Evolutionary conservation across 2,113 vertebrate species (phyloP).

Genomic region (Edolisoma coerulescens): DNA sequence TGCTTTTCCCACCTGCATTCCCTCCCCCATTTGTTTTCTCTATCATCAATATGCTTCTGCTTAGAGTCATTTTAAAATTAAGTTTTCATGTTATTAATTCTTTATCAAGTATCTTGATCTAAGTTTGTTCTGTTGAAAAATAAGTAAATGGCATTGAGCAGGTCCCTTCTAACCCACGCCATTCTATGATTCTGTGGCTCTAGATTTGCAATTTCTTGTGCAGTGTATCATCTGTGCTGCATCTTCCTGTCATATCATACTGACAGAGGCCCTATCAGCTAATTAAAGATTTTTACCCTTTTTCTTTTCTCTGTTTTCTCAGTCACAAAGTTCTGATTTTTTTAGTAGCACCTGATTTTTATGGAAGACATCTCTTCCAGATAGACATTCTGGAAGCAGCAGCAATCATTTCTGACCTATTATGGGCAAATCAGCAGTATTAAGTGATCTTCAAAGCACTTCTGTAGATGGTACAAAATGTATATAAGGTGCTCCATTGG

Average conservation of each 20-base stretch:
- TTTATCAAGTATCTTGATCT: background rate
- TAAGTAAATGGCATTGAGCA: background rate
- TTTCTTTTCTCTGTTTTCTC: background rate
- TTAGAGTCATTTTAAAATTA: background rate
- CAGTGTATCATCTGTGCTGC: background rate
- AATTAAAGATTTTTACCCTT: background rate
- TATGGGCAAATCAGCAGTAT: slow-evolving; percentile 28
- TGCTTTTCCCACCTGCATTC: background rate
- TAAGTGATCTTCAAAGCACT: slow-evolving; percentile 42
- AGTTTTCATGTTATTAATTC: background rate
- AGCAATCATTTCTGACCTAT: slow-evolving; percentile 35
- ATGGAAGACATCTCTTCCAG: background rate
- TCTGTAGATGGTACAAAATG: slow-evolving; percentile 21
- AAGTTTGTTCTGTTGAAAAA: background rate
- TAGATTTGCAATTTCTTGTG: background rate
- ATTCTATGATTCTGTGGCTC: background rate
- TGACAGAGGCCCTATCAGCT: background rate
- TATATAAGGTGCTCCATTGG: slow-evolving; percentile 34
- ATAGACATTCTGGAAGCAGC: background rate
- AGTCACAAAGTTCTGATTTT: background rate
- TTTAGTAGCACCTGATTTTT: background rate
- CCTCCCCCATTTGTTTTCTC: background rate
- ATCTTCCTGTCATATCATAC: background rate
- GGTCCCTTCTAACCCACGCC: background rate
- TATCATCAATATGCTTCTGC: background rate